A percentile compares a stretch with the other conserved stretches of the same genome.
phyloP scores from a whole-genome alignment of 2,113 vertebrate species.

The Microtus pennsylvanicus region DNA sequence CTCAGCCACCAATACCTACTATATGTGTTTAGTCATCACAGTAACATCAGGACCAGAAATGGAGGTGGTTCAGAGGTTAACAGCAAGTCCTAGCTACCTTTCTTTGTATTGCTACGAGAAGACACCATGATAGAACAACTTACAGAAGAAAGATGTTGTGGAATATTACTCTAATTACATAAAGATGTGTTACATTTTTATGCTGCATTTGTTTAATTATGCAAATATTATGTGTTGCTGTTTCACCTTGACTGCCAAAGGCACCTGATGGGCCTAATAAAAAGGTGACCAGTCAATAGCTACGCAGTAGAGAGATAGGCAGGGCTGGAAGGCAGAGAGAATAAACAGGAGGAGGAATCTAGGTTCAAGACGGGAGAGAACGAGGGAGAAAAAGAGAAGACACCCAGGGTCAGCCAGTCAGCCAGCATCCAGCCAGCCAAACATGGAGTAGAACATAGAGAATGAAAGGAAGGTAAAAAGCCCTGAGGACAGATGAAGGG shows the following conservation, averaged over 20 bases:
- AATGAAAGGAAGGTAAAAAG: neutral
- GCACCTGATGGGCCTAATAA: neutral
- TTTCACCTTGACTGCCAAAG: neutral
- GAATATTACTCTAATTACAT: neutral
- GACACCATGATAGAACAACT: neutral
- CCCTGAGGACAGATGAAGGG: neutral
- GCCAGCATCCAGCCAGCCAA: neutral
- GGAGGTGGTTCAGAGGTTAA: neutral
- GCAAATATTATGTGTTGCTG: neutral
- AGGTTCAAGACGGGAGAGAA: neutral
- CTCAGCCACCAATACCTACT: neutral
- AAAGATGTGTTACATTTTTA: neutral
- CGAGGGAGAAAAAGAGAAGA: neutral
- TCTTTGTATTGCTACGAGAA: neutral
- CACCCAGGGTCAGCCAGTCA: neutral
- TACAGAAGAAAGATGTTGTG: neutral
- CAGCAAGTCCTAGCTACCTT: neutral
- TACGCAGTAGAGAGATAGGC: neutral
- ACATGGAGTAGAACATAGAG: neutral
- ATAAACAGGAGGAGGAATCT: neutral
- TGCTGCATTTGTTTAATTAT: neutral
- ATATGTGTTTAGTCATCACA: neutral
- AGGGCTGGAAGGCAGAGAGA: neutral
- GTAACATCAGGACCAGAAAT: neutral
- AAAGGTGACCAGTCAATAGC: neutral